phyloP scores from a whole-genome alignment of 37 sponge, comb jelly and placozoan genomes.

The Theonella swinhoei region DNA sequence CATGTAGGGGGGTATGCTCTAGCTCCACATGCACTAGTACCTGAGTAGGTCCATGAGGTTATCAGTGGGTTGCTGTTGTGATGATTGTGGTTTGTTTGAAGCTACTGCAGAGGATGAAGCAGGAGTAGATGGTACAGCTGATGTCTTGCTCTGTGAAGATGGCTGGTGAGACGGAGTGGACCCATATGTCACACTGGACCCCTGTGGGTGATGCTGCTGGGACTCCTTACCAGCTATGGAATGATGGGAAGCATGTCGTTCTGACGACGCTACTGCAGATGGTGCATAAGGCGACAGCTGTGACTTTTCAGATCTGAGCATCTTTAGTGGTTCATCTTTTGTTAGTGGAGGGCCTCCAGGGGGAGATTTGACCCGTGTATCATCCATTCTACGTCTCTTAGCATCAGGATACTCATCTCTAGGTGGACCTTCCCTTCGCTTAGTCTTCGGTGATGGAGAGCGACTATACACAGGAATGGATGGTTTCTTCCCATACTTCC shows the following conservation, averaged over 20 bases:
- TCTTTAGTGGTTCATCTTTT: not conserved
- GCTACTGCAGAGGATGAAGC: too few relatives aligned
- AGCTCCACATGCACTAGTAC: slow-evolving; percentile 33
- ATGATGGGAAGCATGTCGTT: not conserved
- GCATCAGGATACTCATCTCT: slow-evolving; percentile 8
- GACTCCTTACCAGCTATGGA: not conserved
- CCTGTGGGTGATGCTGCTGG: not conserved
- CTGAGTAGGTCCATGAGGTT: slow-evolving; percentile 60
- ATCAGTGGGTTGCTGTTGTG: slow-evolving; percentile 11
- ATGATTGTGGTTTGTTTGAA: too few relatives aligned
- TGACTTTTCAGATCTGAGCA: not conserved
- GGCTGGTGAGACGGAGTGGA: slow-evolving; percentile 1
- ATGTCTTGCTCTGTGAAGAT: not conserved
- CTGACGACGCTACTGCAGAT: not conserved
- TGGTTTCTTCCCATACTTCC: not conserved
- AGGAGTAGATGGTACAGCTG: not conserved
- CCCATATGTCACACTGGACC: not conserved
- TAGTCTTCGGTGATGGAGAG: slow-evolving; percentile 12
- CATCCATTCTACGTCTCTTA: slow-evolving; percentile 14
- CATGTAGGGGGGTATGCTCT: too few relatives aligned
- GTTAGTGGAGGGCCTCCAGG: slow-evolving; percentile 23
- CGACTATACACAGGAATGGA: not conserved
- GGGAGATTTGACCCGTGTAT: slow-evolving; percentile 30
- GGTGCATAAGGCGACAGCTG: not conserved
- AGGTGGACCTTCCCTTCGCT: not conserved